These are phyloP conservation scores for Pelagia noctiluca DNA, from an alignment of 30 jellyfish, hydroid and myxozoan genomes.

Conservation along the genomic window DNA sequence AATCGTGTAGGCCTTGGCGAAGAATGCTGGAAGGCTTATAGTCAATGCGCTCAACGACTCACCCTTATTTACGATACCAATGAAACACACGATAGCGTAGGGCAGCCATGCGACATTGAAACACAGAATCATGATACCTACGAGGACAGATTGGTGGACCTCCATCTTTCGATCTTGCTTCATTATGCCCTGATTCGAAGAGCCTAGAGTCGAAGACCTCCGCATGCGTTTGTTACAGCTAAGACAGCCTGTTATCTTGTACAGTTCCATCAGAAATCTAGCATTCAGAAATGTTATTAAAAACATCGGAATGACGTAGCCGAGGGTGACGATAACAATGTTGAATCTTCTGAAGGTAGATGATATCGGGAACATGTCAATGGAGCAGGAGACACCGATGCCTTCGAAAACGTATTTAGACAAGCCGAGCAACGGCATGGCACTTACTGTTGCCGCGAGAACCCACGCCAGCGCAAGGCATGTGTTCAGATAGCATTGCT, in stretches of 20 bases:
- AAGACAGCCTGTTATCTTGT: neutral
- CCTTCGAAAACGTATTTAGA: slow-evolving; percentile 38
- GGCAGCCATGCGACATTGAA: slow-evolving; percentile 62
- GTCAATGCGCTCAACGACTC: slow-evolving; percentile 8
- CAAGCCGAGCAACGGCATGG: slow-evolving; percentile 60
- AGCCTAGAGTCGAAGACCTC: neutral
- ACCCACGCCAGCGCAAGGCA: slow-evolving; percentile 39
- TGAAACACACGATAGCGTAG: slow-evolving; percentile 38
- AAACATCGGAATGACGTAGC: slow-evolving; percentile 43
- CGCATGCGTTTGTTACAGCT: neutral
- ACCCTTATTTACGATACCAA: slow-evolving; percentile 3
- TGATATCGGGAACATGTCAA: slow-evolving; percentile 14
- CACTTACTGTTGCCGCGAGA: neutral
- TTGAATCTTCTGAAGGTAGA: slow-evolving; percentile 18
- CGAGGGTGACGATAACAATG: slow-evolving; percentile 14
- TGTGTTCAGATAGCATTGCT: neutral
- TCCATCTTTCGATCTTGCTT: neutral
- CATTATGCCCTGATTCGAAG: neutral
- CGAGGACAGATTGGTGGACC: slow-evolving; percentile 18
- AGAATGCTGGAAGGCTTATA: slow-evolving; percentile 32
- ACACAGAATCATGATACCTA: slow-evolving; percentile 6
- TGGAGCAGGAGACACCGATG: slow-evolving; percentile 50
- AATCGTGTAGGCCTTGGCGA: slow-evolving; percentile 58
- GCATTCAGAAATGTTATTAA: slow-evolving; percentile 16
- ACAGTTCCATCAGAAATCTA: slow-evolving; percentile 29